These are phyloP conservation scores for Octopus bimaculoides DNA, from an alignment of 1,140 invertebrate species.

Conservation along the genomic window DNA sequence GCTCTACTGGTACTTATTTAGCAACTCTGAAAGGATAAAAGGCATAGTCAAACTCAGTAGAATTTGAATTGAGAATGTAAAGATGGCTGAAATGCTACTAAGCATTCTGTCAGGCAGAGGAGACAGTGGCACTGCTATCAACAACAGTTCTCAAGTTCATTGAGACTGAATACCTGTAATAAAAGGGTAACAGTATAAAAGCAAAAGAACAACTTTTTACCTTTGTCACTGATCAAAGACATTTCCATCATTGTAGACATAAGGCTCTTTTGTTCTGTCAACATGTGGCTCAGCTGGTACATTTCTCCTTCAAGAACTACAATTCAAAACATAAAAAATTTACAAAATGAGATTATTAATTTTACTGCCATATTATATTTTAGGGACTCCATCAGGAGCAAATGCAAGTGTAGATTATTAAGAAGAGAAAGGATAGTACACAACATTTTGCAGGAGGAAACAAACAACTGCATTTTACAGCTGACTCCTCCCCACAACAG, in stretches of 20 bases:
- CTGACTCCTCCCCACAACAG: too few species aligned
- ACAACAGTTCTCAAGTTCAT: too few species aligned
- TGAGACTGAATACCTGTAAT: neutral
- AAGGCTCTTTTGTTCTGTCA: conserved; percentile 89
- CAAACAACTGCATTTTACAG: neutral
- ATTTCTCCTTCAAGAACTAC: conserved; percentile 95
- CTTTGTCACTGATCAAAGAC: conserved; percentile 70
- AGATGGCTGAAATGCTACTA: too few species aligned
- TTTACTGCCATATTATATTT: neutral
- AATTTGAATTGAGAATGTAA: too few species aligned
- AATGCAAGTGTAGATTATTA: neutral
- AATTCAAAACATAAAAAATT: conserved; percentile 19
- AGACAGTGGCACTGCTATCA: too few species aligned
- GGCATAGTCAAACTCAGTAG: too few species aligned
- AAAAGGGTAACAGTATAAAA: neutral
- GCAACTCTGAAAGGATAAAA: too few species aligned
- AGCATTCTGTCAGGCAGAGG: too few species aligned
- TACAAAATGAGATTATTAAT: conserved; percentile 4
- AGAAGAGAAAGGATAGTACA: neutral
- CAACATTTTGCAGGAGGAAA: neutral
- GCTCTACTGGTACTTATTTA: accelerated
- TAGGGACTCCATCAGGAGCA: neutral
- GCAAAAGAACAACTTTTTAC: conserved; percentile 21
- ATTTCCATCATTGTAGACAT: conserved; percentile 76
- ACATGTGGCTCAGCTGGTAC: conserved; percentile 93